phyloP scores from a whole-genome alignment of 2,888 invertebrate species.

The Drosophila testacea region DNA sequence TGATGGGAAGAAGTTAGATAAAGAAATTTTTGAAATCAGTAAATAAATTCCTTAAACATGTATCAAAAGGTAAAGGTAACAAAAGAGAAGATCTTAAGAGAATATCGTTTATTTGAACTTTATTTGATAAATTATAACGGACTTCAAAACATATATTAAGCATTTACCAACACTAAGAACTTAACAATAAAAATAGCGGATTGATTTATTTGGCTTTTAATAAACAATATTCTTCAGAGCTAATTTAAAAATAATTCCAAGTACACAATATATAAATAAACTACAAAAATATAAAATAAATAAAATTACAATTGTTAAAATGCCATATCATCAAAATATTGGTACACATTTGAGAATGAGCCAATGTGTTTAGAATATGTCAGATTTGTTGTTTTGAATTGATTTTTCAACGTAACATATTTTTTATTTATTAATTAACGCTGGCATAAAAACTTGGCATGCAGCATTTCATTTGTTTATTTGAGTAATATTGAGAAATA shows the following conservation, averaged over 20 bases:
- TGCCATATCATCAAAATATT: not conserved
- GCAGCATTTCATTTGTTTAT: conserved; percentile 62
- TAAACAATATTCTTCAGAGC: not conserved
- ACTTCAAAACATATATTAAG: not conserved
- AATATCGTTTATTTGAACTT: not conserved
- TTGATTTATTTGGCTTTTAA: not conserved
- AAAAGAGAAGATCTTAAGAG: not conserved
- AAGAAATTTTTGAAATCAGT: too few relatives aligned
- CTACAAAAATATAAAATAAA: not conserved
- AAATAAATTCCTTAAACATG: too few relatives aligned
- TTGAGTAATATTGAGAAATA: conserved; percentile 57
- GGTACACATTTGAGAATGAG: not conserved
- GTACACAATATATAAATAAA: not conserved
- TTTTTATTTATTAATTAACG: conserved; percentile 59
- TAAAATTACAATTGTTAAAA: not conserved
- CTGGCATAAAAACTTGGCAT: conserved; percentile 36
- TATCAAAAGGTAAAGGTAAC: too few relatives aligned
- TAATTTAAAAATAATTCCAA: too few relatives aligned
- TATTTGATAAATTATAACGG: not conserved
- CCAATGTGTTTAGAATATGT: conserved; percentile 1
- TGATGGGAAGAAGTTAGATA: too few relatives aligned
- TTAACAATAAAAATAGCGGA: not conserved
- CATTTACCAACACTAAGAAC: not conserved
- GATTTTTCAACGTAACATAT: conserved; percentile 11
- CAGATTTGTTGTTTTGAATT: not conserved